Evolutionary conservation across 2,113 vertebrate species (phyloP).

Genomic region (human): GRCh38 chr7:82591001-82591500

Average conservation of each 20-base stretch:
- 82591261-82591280: background rate
- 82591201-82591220: background rate
- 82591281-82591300: background rate
- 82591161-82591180: background rate
- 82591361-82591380: background rate
- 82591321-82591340: background rate
- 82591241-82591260: background rate
- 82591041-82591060: background rate
- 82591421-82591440: background rate
- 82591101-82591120: background rate
- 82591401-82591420: background rate
- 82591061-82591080: background rate
- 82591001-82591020: slow-evolving; percentile 13
- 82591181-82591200: background rate
- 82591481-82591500: background rate
- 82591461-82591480: background rate
- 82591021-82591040: slow-evolving; percentile 30
- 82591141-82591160: background rate
- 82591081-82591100: background rate
- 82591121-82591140: background rate
- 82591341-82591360: background rate
- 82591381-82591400: background rate
- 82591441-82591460: background rate
- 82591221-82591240: background rate
- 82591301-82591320: background rate